Base-by-base conservation (phyloP, 2,797 vertebrate genomes). In the Myotis pilosus region DNA sequence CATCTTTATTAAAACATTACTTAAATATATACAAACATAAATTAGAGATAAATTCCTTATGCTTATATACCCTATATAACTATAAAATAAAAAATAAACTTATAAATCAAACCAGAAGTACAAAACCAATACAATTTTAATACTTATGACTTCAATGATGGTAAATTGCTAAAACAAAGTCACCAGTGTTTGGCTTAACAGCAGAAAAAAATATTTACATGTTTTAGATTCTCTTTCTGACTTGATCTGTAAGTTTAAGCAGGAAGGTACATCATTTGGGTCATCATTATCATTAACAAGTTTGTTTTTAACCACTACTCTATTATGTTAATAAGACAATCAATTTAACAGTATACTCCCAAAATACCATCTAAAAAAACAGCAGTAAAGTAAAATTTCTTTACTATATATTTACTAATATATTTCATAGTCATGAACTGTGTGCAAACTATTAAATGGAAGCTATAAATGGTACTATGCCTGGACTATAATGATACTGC, bases 11-110 rank as follows among this genome's bases (percentile, higher is more conserved):
- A 69, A 95, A 93, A 86, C 91, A 20, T 19, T 33, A 75, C 16
- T 85, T 94, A 82, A 91, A 84, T 84, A 93, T 30, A 10, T 10
- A 68, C 17, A 92, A 72, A 76, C 8, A 69, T 81, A 83, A 81
- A 83, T 55, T 49, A 36, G 12, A 79, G 19, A 85, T 60, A 94
- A 95, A 89, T 49, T 53, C 11, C 47, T 76, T 49, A 94, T 33
- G 36, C 2, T 87, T 89, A 74, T 83, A 89, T 66, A 20, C 25
- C 20, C 91, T 89, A 64, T 51, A 47, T 25, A 94, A 68, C 11
- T 66, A 94, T 69, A 96, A 93, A 92, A 64, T 47, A 33, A 36
- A 64, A 79, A 86, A 81, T 8, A 91, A 86, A 93, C 68, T 25
- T 75, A 78, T 78, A 94, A 86, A 79, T 80, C 49, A 83, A 90